phyloP scores from a whole-genome alignment of 2,797 vertebrate species.

The Artibeus lituratus region DNA sequence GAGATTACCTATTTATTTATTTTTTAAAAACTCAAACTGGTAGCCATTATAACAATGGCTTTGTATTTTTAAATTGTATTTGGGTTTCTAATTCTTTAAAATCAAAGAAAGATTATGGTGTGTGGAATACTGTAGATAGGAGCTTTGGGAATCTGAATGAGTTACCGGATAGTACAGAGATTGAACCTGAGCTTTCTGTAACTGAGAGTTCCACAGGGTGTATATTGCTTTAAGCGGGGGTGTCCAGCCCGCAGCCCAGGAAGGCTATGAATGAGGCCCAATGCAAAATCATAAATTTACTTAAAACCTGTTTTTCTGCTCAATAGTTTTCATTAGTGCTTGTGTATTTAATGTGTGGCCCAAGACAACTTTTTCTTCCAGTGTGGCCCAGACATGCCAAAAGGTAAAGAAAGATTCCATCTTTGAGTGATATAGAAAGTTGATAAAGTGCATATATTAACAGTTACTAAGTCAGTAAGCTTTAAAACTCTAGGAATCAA shows the following conservation, averaged over 20 bases:
- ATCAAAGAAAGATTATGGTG: background rate
- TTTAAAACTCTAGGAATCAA: slow-evolving; percentile 24
- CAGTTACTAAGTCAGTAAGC: background rate
- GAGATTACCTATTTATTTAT: background rate
- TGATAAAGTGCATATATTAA: slow-evolving; percentile 26
- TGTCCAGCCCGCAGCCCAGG: too few species aligned
- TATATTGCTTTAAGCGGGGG: background rate
- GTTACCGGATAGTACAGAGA: background rate
- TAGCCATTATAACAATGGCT: background rate
- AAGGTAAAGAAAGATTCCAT: background rate
- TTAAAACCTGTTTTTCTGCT: too few species aligned
- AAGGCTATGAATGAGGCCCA: too few species aligned
- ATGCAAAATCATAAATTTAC: too few species aligned
- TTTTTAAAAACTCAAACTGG: background rate
- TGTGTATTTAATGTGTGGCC: too few species aligned
- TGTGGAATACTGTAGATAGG: background rate
- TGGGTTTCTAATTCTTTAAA: slow-evolving; percentile 12
- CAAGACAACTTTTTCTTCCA: too few species aligned
- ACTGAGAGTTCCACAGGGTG: background rate
- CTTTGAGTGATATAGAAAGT: slow-evolving; percentile 46
- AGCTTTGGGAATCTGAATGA: background rate
- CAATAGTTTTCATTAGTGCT: too few species aligned
- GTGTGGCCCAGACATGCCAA: too few species aligned
- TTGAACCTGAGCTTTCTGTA: background rate
- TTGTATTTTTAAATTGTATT: background rate